Evolutionary conservation across 2,888 invertebrate species (phyloP).

Genomic region (Ashinkailepas kermadecensis): DNA sequence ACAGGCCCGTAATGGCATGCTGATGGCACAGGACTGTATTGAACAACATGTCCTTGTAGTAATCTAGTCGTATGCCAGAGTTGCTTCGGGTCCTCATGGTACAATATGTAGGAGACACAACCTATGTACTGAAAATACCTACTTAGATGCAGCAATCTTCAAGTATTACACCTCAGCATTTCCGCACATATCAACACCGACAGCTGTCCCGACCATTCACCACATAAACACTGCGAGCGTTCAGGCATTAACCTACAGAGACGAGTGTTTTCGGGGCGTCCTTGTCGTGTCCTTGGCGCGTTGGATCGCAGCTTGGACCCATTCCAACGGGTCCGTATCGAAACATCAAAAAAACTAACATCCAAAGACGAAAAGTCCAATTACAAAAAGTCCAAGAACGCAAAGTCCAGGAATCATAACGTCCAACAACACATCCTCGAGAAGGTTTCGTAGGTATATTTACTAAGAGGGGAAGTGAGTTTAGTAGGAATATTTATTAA

Average conservation of each 20-base stretch:
- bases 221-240: background rate
- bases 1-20: constrained; percentile 93
- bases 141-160: background rate
- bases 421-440: too few relatives aligned
- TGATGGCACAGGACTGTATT: constrained; percentile 87
- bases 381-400: constrained; percentile 23
- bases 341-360: too few relatives aligned
- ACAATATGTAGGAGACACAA: too few relatives aligned
- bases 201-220: background rate
- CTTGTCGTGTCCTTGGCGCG: too few relatives aligned
- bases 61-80: constrained; percentile 88
- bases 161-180: background rate
- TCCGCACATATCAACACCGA: background rate
- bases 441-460: too few relatives aligned
- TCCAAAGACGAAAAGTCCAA: too few relatives aligned
- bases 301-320: too few relatives aligned
- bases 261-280: background rate
- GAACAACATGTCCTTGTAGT: constrained; percentile 89
- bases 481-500: too few relatives aligned
- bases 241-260: background rate
- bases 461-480: too few relatives aligned
- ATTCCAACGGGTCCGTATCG: too few relatives aligned
- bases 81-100: constrained; percentile 77
- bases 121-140: background rate
- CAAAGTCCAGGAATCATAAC: background rate